These are phyloP conservation scores for Aphidius colemani DNA, from an alignment of 2,888 invertebrate genomes.

Conservation along the genomic window DNA sequence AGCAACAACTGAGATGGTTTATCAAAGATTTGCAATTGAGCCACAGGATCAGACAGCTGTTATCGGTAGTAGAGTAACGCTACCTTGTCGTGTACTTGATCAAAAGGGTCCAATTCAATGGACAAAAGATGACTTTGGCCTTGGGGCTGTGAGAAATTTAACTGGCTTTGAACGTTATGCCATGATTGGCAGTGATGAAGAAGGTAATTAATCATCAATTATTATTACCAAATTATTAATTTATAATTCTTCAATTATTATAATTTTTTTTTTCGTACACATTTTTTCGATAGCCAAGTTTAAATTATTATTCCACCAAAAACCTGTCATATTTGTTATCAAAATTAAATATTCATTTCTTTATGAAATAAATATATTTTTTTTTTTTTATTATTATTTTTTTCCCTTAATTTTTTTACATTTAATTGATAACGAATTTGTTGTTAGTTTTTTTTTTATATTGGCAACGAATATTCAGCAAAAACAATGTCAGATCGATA, in stretches of 20 bases:
- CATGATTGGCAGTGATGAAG: constrained; percentile 95
- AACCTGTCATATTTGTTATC: too few relatives aligned
- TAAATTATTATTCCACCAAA: too few relatives aligned
- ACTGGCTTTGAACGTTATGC: constrained; percentile 92
- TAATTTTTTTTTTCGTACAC: background rate
- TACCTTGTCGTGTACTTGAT: constrained; percentile 88
- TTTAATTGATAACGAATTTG: too few relatives aligned
- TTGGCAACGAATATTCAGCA: too few relatives aligned
- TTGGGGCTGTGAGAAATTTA: constrained; percentile 88
- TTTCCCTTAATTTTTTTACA: too few relatives aligned
- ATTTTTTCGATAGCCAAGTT: too few relatives aligned
- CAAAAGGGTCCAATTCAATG: constrained; percentile 92
- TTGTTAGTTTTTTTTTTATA: too few relatives aligned
- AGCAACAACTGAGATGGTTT: constrained; percentile 55
- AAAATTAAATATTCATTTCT: too few relatives aligned
- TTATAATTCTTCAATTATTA: background rate
- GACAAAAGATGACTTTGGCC: constrained; percentile 96
- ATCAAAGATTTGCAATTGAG: constrained; percentile 88
- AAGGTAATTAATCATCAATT: constrained; percentile 67
- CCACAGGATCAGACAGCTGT: constrained; percentile 91
- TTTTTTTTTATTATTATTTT: too few relatives aligned
- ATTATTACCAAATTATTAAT: background rate
- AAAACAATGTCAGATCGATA: too few relatives aligned
- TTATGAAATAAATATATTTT: too few relatives aligned
- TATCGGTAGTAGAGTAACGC: constrained; percentile 83